Conservation (phyloP, 2,113 vertebrate species). For the Sorex fumeus region DNA sequence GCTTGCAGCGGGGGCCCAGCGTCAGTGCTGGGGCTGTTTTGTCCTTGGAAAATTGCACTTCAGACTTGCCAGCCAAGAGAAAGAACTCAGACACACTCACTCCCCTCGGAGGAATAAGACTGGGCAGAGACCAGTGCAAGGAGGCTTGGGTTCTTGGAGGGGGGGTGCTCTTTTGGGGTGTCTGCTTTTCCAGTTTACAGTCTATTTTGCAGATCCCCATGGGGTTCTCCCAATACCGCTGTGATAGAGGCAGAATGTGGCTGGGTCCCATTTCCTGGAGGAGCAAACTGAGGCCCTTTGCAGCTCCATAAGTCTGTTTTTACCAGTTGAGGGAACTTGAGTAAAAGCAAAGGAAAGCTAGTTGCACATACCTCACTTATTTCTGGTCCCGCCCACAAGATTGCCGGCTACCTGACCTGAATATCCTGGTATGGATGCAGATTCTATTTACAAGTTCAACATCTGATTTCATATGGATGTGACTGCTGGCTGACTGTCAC, state of each 20-base stretch:
- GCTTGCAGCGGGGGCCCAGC: conserved; percentile 62
- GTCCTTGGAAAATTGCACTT: conserved; percentile 58
- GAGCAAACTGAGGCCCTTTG: conserved; percentile 56
- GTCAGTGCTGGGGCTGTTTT: conserved; percentile 56
- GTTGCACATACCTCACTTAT: not conserved
- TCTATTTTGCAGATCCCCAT: not conserved
- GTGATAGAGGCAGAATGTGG: not conserved
- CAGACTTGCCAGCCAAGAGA: not conserved
- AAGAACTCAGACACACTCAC: not conserved
- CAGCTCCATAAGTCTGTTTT: not conserved
- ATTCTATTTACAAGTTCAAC: conserved; percentile 6
- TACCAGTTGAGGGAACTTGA: not conserved
- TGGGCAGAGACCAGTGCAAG: not conserved
- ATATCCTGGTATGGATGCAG: not conserved
- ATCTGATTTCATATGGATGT: not conserved
- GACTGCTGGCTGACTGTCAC: not conserved
- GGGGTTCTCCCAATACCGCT: not conserved
- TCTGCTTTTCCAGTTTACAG: not conserved
- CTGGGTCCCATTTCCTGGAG: conserved; percentile 41
- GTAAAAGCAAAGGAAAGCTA: not conserved
- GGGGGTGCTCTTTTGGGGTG: not conserved
- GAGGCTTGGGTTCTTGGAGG: not conserved
- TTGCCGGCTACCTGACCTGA: not conserved
- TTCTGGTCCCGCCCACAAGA: not conserved
- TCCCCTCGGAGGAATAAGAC: not conserved